A percentile compares a stretch with the other conserved stretches of the same genome.
These are phyloP conservation scores for Trichogramma pretiosum DNA, from an alignment of 1,140 invertebrate genomes.

Conservation along the genomic window DNA sequence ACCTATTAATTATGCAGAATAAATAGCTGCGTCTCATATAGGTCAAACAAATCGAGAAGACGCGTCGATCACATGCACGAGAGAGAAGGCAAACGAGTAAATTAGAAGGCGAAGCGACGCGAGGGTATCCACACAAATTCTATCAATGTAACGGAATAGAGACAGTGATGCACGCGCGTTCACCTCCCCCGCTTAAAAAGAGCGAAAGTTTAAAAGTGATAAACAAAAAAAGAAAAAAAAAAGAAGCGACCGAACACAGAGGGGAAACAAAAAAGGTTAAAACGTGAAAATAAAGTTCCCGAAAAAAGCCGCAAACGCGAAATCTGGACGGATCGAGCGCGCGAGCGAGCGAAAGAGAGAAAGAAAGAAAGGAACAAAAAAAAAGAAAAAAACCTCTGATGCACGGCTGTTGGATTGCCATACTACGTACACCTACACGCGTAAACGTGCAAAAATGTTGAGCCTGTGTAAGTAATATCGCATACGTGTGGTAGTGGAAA, in stretches of 20 bases:
- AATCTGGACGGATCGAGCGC: slow-evolving; percentile 21
- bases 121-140: slow-evolving; percentile 6
- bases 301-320: slow-evolving; percentile 28
- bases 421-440: no score
- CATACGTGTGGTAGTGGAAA: slow-evolving; percentile 20
- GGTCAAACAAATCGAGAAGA: no score
- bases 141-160: background rate
- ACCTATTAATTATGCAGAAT: no score
- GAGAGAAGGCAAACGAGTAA: background rate
- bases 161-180: background rate
- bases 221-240: slow-evolving; percentile 13
- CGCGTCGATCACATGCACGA: no score
- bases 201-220: slow-evolving; percentile 8
- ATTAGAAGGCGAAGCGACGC: background rate
- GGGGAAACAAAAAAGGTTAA: slow-evolving; percentile 16
- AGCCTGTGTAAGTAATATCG: background rate
- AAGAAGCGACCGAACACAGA: slow-evolving; percentile 2
- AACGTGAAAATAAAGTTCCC: slow-evolving; percentile 24
- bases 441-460: no score
- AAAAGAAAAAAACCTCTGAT: no score
- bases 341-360: slow-evolving; percentile 15
- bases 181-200: no score
- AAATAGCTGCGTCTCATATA: no score
- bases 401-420: no score
- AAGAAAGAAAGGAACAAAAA: slow-evolving; percentile 27